Evolutionary conservation across 2,888 invertebrate species (phyloP).

Genomic region (Dasysyrphus tricinctus): DNA sequence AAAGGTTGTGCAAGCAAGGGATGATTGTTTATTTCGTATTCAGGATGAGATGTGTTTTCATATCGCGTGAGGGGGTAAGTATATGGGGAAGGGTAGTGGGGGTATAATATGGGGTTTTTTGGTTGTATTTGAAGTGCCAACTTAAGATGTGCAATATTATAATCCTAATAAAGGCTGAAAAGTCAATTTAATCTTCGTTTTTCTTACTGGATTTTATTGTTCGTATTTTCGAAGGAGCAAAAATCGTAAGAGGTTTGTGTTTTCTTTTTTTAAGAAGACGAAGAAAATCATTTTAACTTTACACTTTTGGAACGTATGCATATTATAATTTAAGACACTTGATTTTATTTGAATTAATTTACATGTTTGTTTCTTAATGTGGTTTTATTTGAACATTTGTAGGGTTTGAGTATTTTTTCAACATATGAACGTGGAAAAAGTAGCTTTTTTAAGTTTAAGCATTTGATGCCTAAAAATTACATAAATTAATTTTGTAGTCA

Average conservation of each 20-base stretch:
- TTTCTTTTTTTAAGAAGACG: neutral
- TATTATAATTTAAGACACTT: neutral
- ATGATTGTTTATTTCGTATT: conserved; percentile 65
- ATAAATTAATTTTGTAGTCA: too few relatives aligned
- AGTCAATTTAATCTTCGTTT: conserved; percentile 47
- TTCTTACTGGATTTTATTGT: conserved; percentile 25
- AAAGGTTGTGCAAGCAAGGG: conserved; percentile 49
- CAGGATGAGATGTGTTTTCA: conserved; percentile 26
- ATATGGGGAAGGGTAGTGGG: neutral
- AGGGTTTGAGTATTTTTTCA: too few relatives aligned
- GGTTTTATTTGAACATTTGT: neutral
- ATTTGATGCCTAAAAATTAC: too few relatives aligned
- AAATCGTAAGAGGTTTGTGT: neutral
- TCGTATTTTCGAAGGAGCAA: too few relatives aligned
- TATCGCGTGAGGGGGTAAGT: neutral
- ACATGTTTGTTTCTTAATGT: neutral
- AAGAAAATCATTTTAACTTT: neutral
- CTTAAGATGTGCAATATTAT: conserved; percentile 47
- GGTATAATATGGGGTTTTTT: neutral
- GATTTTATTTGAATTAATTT: conserved; percentile 12
- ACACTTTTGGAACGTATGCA: neutral
- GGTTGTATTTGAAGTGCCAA: conserved; percentile 26
- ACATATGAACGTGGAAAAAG: too few relatives aligned
- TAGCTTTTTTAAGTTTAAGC: too few relatives aligned
- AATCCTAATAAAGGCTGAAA: conserved; percentile 55